Conservation (phyloP, 2,797 vertebrate genomes). For the Helostoma temminkii region DNA sequence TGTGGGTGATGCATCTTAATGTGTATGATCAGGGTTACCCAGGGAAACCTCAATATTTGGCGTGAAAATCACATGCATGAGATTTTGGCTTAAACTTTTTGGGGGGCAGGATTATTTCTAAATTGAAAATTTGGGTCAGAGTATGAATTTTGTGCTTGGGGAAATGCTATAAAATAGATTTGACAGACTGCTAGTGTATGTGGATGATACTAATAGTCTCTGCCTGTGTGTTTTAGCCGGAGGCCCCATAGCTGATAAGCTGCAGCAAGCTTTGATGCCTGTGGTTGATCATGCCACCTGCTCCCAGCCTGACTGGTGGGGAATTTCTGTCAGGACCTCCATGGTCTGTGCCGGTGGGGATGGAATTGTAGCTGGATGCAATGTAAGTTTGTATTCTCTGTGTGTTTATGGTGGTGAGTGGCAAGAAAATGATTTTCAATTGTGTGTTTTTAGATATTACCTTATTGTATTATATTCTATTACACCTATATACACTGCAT, state of each 20-base stretch:
- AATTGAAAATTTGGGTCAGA: constrained; percentile 65
- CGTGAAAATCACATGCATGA: constrained; percentile 49
- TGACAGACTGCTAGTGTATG: constrained; percentile 59
- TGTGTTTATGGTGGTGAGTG: constrained; percentile 12
- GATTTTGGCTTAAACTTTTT: constrained; percentile 45
- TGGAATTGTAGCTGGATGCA: constrained; percentile 86
- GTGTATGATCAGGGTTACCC: constrained; percentile 12
- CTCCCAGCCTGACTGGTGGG: constrained; percentile 89
- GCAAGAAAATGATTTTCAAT: not conserved
- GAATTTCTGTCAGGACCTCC: constrained; percentile 63
- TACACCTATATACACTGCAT: too few species aligned
- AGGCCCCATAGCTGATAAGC: constrained; percentile 88
- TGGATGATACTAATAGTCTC: constrained; percentile 65
- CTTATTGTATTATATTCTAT: not conserved
- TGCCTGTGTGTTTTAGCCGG: constrained; percentile 84
- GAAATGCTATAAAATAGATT: constrained; percentile 60
- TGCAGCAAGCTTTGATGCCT: constrained; percentile 94
- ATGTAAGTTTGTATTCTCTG: constrained; percentile 73
- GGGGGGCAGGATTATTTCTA: constrained; percentile 49
- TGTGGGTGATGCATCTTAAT: too few species aligned
- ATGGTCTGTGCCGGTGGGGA: constrained; percentile 87
- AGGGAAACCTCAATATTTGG: constrained; percentile 30
- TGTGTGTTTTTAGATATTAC: not conserved
- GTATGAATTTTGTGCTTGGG: constrained; percentile 38
- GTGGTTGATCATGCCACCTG: constrained; percentile 89